Base-by-base conservation (phyloP, 2,888 invertebrate genomes). In the Platynereis dumerilii region DNA sequence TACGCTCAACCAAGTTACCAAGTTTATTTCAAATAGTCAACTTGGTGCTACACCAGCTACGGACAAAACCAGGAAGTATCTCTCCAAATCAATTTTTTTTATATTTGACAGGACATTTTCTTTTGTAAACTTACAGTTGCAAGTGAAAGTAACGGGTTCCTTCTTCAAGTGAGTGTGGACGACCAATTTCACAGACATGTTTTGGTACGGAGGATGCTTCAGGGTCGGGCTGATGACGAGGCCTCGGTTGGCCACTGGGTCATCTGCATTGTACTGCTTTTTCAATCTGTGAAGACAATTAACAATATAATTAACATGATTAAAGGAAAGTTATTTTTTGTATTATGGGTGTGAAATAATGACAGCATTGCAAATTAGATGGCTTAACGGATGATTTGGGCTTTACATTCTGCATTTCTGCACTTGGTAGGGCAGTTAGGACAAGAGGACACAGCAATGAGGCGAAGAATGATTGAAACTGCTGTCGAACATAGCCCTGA, bases 141-240 rank as follows among this genome's bases (percentile, higher is more conserved):
- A 95, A 44, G 95, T 96, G 83, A 97, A 96, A 15, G 89, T 89
- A 74, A 94, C 89, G 7, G 95, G 92, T 58, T 84, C 85, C 54
- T 76, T 71, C 22, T 76, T 65, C 69, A 79, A 82, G 67, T 88
- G 87, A 12, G 88, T 87, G 77, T 88, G 87, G 63, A 97, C 92
- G 76, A 93, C 88, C 72, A 97, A 87, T 86, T 96, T 96, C 74
- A 96, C 92, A 82, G 94, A 95, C 58, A 93, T 92, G 72, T 91
- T 89, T 67, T 89, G 89, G 29, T 90, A 88, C 83, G 92, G 92
- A 72, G 89, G 88, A 80, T 91, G 92, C 73, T 92, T 91, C 73
- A 94, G 91, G 78, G 92, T 90, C 0, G 94, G 91, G 72, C 96
- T 95, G 69, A 94, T 89, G 66, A 96, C 90, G 78, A 94, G 90